Base-by-base conservation (phyloP, 2,888 invertebrate genomes). In the Lasioglossum pauxillum region DNA sequence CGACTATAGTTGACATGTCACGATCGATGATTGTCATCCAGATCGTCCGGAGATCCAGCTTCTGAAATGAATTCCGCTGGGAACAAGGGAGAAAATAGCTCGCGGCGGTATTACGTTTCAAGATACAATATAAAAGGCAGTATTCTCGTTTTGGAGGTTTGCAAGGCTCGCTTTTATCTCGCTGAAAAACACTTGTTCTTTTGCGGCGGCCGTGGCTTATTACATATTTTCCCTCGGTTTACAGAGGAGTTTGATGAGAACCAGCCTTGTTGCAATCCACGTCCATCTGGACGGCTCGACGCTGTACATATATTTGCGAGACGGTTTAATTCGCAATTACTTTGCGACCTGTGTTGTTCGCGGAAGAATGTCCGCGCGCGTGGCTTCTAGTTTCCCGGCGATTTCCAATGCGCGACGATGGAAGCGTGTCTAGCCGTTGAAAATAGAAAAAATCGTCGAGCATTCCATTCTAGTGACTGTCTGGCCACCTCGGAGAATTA, bases 391-490 rank as follows among this genome's bases (percentile, higher is more conserved):
- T 83, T 83, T 74, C 60, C 27, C 60, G 12, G 35, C 38, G 78
- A n/a, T 82, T 69, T 35, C 27, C 67, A 44, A 60, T 74, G 76
- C 57, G 5, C 5, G 67, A 7, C 49, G 23, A 49, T 80, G 23
- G 31, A 64, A 64, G 41, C 74, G 38, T 64, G 46, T 41, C 64
- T 10, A 14, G 23, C 38, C 27, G 74, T 71, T 19, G 16, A 35
- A 60, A 84, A 75, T 84, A 80, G 44, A 80, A 80, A 77, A 77
- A 64, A 49, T 23, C 57, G 27, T 35, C 31, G 69, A 41, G 80
- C 80, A 85, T 84, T 85, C 85, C 84, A 80, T 77, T 60, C 49
- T 19, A 23, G 23, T 60, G 80, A 75, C 23, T 49, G 60, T 31
- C 12, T 38, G 38, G 38, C 46, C 41, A 69, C 38, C 27, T 72